Evolutionary conservation across 2,888 invertebrate species (phyloP), one percentile per base, ranked within the genome.

Genomic region (Drosophila eohydei): DNA sequence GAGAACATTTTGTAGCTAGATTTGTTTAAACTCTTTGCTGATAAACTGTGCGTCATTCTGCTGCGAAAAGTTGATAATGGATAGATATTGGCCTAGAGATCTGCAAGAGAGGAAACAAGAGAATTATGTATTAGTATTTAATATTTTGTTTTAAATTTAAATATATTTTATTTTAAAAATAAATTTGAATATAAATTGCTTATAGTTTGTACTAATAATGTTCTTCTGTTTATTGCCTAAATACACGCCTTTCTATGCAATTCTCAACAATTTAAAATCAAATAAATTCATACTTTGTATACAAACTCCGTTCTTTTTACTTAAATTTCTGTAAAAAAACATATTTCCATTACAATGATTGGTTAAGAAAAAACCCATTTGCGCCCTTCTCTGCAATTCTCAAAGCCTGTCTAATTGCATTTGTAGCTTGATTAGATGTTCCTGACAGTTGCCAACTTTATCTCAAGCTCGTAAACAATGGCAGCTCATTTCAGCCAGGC

Each of bases 1-100:
- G 92, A 91, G 91, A 91, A 82, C 91, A 90, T 80, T 62, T 72
- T 80, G 70, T 54, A 51, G 68, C 64, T 76, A 40, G 74, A 61
- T 60, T 64, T 60, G 54, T 50, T 48, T 44, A 62, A 14, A 50
- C 30, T 58, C 44, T 52, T 58, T 54, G 40, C 61, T 59, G 67
- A 50, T 65, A 70, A 77, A 46, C 58, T 80, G 63, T 66, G 75
- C 78, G 54, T 74, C 89, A 89, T 82, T 72, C 57, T 77, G 14
- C 30, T 50, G 38, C 57, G 38, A 63, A 58, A 59, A 36, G 48
- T 50, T 51, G 14, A 21, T 8, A 32, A 40, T 36, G 52, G 59
- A 32, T 64, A 62, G 64, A 56, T 62, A 46, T 62, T 78, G 55
- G 62, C 59, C 61, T 66, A 68, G 75, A 78, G 75, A 81, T 89